A percentile compares a stretch with the other conserved stretches of the same genome.
Conservation (phyloP, 1,140 invertebrate genomes). For the Babylonia areolata region DNA sequence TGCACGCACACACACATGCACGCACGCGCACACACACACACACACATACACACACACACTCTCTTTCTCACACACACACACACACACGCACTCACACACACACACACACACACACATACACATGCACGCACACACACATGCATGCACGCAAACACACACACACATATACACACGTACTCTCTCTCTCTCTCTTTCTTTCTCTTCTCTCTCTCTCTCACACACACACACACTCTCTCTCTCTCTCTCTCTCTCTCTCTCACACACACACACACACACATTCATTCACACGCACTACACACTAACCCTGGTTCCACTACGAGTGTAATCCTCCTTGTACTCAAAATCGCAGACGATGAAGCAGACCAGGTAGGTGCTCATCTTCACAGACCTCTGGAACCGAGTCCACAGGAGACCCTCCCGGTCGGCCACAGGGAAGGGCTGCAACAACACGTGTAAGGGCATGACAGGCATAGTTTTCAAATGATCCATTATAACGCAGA, state of each 20-base stretch:
- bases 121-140: neutral
- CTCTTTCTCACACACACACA: neutral
- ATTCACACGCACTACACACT: neutral
- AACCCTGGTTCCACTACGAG: conserved; percentile 36
- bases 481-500: no score
- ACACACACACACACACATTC: neutral
- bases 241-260: neutral
- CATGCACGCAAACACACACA: neutral
- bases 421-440: conserved; percentile 19
- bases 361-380: conserved; percentile 94
- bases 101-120: neutral
- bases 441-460: no score
- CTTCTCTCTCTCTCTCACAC: neutral
- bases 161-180: neutral
- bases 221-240: neutral
- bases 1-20: neutral
- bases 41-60: conserved; percentile 3
- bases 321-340: conserved; percentile 68
- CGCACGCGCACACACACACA: conserved; percentile 13
- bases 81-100: neutral
- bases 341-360: conserved; percentile 96
- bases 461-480: no score
- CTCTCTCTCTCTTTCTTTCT: neutral
- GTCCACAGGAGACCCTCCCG: conserved; percentile 65
- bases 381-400: conserved; percentile 87